phyloP scores from a whole-genome alignment of 2,888 invertebrate genomes.

The Lampropteryx suffumata region DNA sequence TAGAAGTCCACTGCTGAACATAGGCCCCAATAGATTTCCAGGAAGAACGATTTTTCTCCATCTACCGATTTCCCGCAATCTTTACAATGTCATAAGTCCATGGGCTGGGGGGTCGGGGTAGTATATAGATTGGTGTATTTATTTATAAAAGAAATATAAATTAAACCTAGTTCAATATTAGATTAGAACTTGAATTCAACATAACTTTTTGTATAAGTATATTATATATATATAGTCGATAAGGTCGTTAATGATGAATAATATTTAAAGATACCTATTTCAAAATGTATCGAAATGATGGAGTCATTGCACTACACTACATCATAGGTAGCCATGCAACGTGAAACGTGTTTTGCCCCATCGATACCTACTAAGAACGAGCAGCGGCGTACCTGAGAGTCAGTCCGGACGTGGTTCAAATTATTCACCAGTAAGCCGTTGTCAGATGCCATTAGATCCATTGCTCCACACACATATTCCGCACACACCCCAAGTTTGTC shows the following conservation, averaged over 20 bases:
- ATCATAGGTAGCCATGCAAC: conserved; percentile 72
- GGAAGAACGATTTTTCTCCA: too few relatives aligned
- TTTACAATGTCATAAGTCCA: too few relatives aligned
- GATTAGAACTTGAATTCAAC: too few relatives aligned
- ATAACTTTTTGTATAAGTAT: too few relatives aligned
- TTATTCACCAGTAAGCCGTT: conserved; percentile 78
- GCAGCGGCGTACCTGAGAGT: conserved; percentile 74
- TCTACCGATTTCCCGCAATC: too few relatives aligned
- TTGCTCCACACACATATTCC: conserved; percentile 67
- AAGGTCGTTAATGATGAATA: background rate
- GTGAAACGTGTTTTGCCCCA: conserved; percentile 74
- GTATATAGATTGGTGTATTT: too few relatives aligned
- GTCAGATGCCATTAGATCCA: conserved; percentile 77
- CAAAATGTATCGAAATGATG: conserved; percentile 33
- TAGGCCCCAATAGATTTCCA: too few relatives aligned
- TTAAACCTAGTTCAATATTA: too few relatives aligned
- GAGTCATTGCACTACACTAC: conserved; percentile 76
- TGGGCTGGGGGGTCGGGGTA: too few relatives aligned
- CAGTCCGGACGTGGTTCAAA: conserved; percentile 78
- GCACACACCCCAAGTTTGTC: conserved; percentile 21
- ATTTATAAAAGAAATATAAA: too few relatives aligned
- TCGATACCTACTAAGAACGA: conserved; percentile 57
- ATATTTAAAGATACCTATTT: background rate
- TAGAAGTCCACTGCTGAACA: too few relatives aligned
- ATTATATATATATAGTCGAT: too few relatives aligned